phyloP scores from a whole-genome alignment of 2,797 vertebrate species.

The Chloroceryle amazona region DNA sequence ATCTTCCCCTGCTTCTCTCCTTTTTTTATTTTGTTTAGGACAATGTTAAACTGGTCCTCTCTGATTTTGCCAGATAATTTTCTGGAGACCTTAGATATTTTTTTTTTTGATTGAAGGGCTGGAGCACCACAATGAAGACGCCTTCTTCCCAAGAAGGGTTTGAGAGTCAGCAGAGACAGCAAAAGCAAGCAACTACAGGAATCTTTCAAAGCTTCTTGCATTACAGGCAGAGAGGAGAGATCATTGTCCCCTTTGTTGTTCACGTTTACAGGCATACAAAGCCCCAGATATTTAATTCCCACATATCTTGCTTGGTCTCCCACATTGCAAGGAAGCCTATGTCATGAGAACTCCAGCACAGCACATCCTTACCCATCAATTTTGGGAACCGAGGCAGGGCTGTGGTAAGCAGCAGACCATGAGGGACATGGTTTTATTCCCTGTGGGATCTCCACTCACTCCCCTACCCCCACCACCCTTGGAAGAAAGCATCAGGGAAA shows the following conservation, averaged over 20 bases:
- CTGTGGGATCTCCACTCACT: neutral
- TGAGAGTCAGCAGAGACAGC: neutral
- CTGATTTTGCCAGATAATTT: neutral
- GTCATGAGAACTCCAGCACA: constrained; percentile 35
- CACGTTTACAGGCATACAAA: neutral
- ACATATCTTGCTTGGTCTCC: neutral
- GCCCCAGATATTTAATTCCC: constrained; percentile 6
- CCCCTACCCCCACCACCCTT: neutral
- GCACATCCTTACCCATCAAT: constrained; percentile 57
- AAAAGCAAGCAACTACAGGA: neutral
- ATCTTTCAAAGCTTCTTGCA: neutral
- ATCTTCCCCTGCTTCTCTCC: neutral
- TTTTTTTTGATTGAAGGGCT: neutral
- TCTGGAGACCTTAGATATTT: neutral
- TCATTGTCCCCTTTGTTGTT: neutral
- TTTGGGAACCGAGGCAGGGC: constrained; percentile 39
- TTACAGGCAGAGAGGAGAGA: neutral
- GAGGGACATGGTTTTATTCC: constrained; percentile 39
- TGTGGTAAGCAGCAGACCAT: constrained; percentile 38
- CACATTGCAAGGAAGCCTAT: constrained; percentile 18
- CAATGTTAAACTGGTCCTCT: neutral
- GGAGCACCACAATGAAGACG: neutral
- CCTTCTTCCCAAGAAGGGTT: neutral
- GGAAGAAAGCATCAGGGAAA: neutral
- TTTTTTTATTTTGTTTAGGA: neutral